A percentile compares a stretch with the other conserved stretches of the same genome.
These are phyloP conservation scores for Rhingia campestris DNA, from an alignment of 2,888 invertebrate species.

Conservation along the genomic window DNA sequence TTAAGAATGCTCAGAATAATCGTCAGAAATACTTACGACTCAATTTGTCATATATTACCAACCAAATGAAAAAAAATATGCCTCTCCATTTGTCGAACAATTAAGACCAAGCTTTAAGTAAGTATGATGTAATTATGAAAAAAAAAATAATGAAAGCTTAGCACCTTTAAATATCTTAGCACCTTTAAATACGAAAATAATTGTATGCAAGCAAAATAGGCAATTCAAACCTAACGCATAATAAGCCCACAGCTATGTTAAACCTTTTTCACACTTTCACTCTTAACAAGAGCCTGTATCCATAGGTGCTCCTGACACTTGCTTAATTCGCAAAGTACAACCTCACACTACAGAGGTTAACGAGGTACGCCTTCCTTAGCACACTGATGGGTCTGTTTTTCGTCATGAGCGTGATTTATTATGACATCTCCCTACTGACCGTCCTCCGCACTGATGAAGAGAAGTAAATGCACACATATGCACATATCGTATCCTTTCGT, in stretches of 20 bases:
- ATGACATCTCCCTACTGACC: conserved; percentile 56
- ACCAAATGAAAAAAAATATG: no score
- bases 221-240: background rate
- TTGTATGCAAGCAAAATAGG: background rate
- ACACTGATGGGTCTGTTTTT: conserved; percentile 48
- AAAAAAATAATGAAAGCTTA: no score
- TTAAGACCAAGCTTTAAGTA: no score
- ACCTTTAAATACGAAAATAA: background rate
- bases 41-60: no score
- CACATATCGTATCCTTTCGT: conserved; percentile 31
- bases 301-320: conserved; percentile 65
- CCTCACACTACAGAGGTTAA: conserved; percentile 51
- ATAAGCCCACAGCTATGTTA: background rate
- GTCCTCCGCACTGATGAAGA: conserved; percentile 11
- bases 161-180: no score
- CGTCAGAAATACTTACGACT: no score
- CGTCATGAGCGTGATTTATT: conserved; percentile 70
- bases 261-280: conserved; percentile 6
- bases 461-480: conserved; percentile 11
- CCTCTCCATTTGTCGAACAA: no score
- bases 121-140: no score
- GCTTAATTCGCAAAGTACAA: conserved; percentile 57
- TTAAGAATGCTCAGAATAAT: no score
- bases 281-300: conserved; percentile 1
- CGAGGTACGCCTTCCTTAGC: conserved; percentile 50